Conservation (phyloP, 2,888 invertebrate genomes). For the Dolomedes plantarius region DNA sequence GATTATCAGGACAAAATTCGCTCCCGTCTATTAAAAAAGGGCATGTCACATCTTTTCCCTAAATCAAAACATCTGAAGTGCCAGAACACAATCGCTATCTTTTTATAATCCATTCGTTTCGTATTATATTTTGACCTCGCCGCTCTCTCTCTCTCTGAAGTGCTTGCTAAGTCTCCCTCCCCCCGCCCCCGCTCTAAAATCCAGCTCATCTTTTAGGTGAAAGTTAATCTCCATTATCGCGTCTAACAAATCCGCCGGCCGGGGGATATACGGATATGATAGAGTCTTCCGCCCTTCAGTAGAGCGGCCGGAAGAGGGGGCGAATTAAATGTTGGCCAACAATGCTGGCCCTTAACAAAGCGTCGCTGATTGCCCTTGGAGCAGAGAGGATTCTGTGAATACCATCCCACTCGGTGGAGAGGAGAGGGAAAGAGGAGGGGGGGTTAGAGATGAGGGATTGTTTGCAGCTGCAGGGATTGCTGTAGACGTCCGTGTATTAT, state of each 20-base stretch:
- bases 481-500: no score
- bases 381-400: conserved; percentile 25
- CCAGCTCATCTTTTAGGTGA: conserved; percentile 23
- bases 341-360: conserved; percentile 34
- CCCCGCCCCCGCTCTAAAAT: not conserved
- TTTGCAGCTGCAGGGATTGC: not conserved
- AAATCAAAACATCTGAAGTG: no score
- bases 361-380: conserved; percentile 50
- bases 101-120: no score
- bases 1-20: no score
- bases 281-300: not conserved
- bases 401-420: not conserved
- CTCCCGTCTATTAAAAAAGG: no score
- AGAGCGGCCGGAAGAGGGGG: not conserved
- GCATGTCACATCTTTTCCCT: no score
- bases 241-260: not conserved
- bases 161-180: no score
- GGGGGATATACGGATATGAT: not conserved
- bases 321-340: conserved; percentile 11
- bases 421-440: not conserved
- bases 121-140: no score
- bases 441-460: not conserved
- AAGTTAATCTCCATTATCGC: conserved; percentile 36
- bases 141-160: no score
- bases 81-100: no score